These are phyloP conservation scores for Hemichromis elongatus DNA, from an alignment of 2,113 vertebrate species.

Conservation along the genomic window DNA sequence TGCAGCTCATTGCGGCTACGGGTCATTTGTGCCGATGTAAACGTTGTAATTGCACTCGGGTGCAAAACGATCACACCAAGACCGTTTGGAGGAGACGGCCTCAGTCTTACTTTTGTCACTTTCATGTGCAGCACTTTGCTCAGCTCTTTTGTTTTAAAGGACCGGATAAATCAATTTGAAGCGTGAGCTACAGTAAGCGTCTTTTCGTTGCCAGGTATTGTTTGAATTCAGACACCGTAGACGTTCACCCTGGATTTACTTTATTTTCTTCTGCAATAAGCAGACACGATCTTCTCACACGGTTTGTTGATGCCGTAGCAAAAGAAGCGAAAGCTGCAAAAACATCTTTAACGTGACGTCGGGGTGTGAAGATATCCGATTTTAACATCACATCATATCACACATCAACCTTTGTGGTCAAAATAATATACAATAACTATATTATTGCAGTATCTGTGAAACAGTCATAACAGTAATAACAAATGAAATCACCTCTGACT, in stretches of 20 bases:
- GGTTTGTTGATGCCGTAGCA: neutral
- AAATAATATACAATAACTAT: neutral
- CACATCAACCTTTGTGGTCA: neutral
- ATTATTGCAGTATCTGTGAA: neutral
- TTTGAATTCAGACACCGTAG: neutral
- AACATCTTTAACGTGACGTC: neutral
- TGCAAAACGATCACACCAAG: neutral
- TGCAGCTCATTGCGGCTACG: too few species aligned
- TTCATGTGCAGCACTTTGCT: neutral
- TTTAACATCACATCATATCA: neutral
- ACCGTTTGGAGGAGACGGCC: neutral
- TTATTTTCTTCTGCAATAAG: neutral
- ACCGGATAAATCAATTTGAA: neutral
- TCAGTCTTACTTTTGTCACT: accelerated
- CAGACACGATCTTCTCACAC: neutral
- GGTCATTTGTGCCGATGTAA: neutral
- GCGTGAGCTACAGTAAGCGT: neutral
- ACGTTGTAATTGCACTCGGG: neutral
- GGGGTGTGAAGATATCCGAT: neutral
- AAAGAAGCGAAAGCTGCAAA: neutral
- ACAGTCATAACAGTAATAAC: accelerated
- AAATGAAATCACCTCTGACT: neutral
- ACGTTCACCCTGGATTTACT: neutral
- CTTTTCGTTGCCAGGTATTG: neutral
- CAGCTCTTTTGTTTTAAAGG: neutral